phyloP scores from a whole-genome alignment of 2,888 invertebrate genomes.

The Machimus atricapillus region DNA sequence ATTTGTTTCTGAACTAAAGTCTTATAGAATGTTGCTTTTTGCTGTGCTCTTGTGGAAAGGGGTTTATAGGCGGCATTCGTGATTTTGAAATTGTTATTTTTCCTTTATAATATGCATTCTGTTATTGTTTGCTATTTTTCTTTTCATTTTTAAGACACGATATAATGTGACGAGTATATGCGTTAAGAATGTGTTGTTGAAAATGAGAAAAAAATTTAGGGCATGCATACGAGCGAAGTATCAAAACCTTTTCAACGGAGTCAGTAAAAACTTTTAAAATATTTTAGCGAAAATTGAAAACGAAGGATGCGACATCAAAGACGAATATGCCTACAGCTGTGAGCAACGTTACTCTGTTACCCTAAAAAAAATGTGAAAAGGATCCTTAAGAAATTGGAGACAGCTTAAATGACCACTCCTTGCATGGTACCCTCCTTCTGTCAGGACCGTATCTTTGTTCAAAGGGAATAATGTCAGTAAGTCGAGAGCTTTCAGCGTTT shows the following conservation, averaged over 20 bases:
- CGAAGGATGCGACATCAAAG: neutral
- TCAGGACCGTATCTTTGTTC: neutral
- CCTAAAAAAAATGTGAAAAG: neutral
- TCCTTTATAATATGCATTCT: neutral
- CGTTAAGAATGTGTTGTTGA: neutral
- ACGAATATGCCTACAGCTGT: neutral
- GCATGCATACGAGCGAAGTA: neutral
- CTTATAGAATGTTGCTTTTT: too few relatives aligned
- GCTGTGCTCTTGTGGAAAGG: neutral
- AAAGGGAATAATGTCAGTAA: conserved; percentile 12
- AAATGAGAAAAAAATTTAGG: neutral
- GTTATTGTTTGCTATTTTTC: neutral
- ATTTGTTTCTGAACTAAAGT: too few relatives aligned
- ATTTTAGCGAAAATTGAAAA: neutral
- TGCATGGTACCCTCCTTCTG: neutral
- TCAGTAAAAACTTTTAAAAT: neutral
- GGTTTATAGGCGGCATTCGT: too few relatives aligned
- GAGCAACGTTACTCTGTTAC: neutral
- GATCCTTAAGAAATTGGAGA: neutral
- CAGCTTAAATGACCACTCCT: neutral
- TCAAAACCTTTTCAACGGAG: neutral
- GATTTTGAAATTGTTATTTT: too few relatives aligned
- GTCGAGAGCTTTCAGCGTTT: neutral
- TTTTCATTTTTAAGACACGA: neutral
- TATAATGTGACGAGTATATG: neutral